Percentiles rank a stretch among this genome's conserved stretches.
phyloP scores from a whole-genome alignment of 2,113 vertebrate species.

The Crotalus viridis region DNA sequence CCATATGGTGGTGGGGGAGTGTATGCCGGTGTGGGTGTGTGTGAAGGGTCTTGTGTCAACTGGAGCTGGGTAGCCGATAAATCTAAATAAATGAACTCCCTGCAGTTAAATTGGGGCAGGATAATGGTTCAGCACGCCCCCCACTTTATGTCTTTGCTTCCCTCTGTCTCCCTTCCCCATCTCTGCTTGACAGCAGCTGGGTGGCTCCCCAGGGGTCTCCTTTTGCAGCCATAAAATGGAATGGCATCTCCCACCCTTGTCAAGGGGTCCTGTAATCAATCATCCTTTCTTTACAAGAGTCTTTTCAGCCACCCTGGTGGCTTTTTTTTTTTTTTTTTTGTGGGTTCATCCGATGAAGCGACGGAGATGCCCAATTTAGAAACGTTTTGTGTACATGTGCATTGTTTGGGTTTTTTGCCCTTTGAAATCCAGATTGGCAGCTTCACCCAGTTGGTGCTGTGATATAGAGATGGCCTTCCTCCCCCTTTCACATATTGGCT shows the following conservation, averaged over 20 bases:
- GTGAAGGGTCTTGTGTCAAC: neutral
- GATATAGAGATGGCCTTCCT: neutral
- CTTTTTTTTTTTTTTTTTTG: neutral
- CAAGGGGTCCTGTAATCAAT: slow-evolving; percentile 1
- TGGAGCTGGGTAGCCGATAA: neutral
- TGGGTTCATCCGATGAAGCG: neutral
- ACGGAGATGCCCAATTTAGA: neutral
- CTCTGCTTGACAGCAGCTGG: neutral
- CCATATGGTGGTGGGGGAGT: too few relatives aligned
- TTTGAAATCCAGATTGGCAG: neutral
- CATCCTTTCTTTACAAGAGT: neutral
- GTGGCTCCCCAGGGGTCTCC: neutral
- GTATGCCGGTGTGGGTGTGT: neutral
- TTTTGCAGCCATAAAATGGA: neutral
- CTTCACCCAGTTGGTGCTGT: neutral
- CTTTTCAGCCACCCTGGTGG: neutral
- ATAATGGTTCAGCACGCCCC: neutral
- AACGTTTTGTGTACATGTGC: neutral
- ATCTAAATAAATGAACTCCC: neutral
- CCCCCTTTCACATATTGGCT: neutral
- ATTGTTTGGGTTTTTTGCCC: neutral
- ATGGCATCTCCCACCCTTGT: neutral
- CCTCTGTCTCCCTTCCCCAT: neutral
- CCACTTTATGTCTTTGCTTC: neutral
- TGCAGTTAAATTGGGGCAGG: neutral